Base-by-base conservation (phyloP, 1,140 invertebrate species). In the Penaeus indicus region DNA sequence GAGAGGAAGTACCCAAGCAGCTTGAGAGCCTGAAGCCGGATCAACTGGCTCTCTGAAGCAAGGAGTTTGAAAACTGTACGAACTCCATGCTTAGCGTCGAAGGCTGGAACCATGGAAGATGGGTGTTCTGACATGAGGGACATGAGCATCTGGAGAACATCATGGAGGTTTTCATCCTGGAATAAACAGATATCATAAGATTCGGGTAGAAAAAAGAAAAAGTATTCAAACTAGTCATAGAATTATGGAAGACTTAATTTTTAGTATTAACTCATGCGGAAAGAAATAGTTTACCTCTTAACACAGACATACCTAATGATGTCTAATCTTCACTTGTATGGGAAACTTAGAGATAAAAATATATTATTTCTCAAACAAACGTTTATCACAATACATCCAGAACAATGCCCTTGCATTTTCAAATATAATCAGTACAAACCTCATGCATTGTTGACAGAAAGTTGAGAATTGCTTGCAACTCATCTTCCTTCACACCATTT, bases 111-210 rank as follows among this genome's bases (percentile, higher is more conserved):
- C 97, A 99, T 98, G 3, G 98, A 98, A 78, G 98, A 97, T 0
- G 99, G 98, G 93, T 99, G 98, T 93, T 99, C 98, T 10, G 97
- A 97, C 97, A 99, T 99, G 64, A 99, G 94, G 2, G 97, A 97
- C 92, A 99, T 99, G 67, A 99, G 94, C 95, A 99, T 97, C 94
- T 99, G 97, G 78, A 99, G 93, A 2, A 99, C 98, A 93, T 99
- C 99, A 92, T 99, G 97, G 62, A 99, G 94, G 94, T 99, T 99
- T 93, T 99, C 99, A 94, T 99, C 98, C 96, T 99, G 91, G 83
- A 93, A 93, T 89, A 84, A 38, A 92, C 92, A 63, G 89, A 91
- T 67, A 22, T 27, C 85, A n/a, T 88, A 67, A 78, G 42, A 10
- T 42, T 78, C 54, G 16, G 89, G 83, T 42, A 92, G 92, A 63